Percentiles rank a stretch among this genome's conserved stretches.
Conservation (phyloP, 2,113 vertebrate species). For the Urocynchramus pylzowi region DNA sequence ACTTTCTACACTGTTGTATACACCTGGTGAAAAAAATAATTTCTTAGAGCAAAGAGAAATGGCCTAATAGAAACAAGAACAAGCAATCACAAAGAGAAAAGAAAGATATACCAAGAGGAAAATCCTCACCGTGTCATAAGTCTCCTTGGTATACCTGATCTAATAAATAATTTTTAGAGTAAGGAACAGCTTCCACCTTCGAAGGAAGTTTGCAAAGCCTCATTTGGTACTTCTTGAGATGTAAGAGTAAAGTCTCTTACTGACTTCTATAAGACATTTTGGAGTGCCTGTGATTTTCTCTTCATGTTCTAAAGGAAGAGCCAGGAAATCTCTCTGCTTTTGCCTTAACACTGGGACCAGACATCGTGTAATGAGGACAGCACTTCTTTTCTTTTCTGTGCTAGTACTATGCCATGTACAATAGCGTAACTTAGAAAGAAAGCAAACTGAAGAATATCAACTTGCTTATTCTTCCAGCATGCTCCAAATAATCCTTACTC, state of each 20-base stretch:
- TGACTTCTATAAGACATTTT: neutral
- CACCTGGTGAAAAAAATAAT: fast-evolving
- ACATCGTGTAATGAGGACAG: neutral
- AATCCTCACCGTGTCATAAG: neutral
- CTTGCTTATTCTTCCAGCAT: neutral
- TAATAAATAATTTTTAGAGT: neutral
- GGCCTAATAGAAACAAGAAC: neutral
- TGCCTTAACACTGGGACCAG: neutral
- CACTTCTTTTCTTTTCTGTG: neutral
- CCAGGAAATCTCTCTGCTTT: neutral
- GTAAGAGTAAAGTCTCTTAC: neutral
- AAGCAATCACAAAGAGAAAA: neutral
- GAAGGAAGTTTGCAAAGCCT: neutral
- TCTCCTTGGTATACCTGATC: neutral
- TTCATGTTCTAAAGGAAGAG: neutral
- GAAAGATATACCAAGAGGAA: neutral
- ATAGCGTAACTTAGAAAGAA: neutral
- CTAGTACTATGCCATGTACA: neutral
- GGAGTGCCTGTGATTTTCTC: neutral
- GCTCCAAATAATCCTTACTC: neutral
- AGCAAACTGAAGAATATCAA: neutral
- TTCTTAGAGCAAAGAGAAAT: neutral
- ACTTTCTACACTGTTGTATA: neutral
- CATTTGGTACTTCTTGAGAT: neutral
- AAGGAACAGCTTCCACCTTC: neutral